Percentiles rank a stretch among this genome's conserved stretches.
These are phyloP conservation scores for Mactra quadrangularis DNA, from an alignment of 1,140 invertebrate genomes.

Conservation along the genomic window DNA sequence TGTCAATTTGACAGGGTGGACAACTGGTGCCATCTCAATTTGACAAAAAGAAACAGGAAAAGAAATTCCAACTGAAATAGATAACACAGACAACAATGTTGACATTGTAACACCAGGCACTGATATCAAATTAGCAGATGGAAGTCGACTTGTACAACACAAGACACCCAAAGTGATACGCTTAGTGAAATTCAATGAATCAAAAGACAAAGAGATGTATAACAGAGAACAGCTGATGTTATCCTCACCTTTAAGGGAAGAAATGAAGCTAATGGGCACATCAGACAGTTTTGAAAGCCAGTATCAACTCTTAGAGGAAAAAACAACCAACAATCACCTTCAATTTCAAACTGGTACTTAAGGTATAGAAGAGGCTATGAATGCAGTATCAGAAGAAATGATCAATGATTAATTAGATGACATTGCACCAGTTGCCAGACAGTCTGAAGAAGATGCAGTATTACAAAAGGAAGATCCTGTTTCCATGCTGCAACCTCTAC, in stretches of 20 bases:
- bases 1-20: no score
- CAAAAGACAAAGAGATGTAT: conserved; percentile 51
- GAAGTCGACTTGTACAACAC: conserved; percentile 22
- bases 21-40: no score
- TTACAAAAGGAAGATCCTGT: conserved; percentile 23
- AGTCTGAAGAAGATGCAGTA: conserved; percentile 52
- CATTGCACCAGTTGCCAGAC: conserved; percentile 51
- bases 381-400: conserved; percentile 19
- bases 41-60: no score
- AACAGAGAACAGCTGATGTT: conserved; percentile 62
- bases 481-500: conserved; percentile 36
- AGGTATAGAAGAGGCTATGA: conserved; percentile 33
- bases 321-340: neutral
- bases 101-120: conserved; percentile 27
- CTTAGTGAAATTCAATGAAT: conserved; percentile 50
- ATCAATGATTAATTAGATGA: conserved; percentile 43
- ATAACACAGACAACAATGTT: conserved; percentile 47
- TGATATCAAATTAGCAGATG: conserved; percentile 38
- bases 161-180: conserved; percentile 44
- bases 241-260: conserved; percentile 58
- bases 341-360: conserved; percentile 2
- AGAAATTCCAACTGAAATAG: conserved; percentile 19
- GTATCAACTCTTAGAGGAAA: neutral
- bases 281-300: neutral
- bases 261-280: conserved; percentile 35